Base-by-base conservation (phyloP, 2,888 invertebrate species). In the Lycia hirtaria region DNA sequence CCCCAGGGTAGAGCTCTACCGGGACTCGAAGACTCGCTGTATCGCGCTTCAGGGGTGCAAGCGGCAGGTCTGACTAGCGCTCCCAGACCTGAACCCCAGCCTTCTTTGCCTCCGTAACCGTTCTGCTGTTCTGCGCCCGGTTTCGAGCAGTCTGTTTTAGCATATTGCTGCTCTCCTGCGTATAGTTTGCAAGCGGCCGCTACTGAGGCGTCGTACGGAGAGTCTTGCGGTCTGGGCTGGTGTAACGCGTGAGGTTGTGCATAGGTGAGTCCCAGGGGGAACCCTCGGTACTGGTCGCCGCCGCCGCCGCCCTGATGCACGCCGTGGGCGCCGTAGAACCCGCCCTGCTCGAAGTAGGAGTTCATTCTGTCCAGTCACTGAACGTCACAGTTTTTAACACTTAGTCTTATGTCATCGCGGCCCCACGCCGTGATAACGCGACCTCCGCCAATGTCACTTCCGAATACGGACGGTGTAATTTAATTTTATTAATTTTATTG, bases 261-360 rank as follows among this genome's bases (percentile, higher is more conserved):
- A 80, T 97, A 97, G 15, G 97, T 97, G 73, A 97, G 92, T 59
- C 97, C 96, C 53, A 98, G 92, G 12, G 97, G 97, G 81, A 97
- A 97, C 65, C 97, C 96, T 80, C 97, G 94, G 87, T 97, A 97
- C 87, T 96, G 95, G 90, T 96, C 94, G 72, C 97, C 96, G 60
- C 95, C 93, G 15, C 90, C 94, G 71, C 95, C 93, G 64, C 94
- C 94, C 92, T 97, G 96, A 93, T 97, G 96, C 76, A 91, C 91
- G 83, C 97, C 97, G 89, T 97, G 97, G 79, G 96, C 94, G 81
- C 97, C 97, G 93, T 98, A 98, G 93, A 98, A 98, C 90, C 97
- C 97, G 89, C 96, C 96, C 93, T 98, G 98, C 93, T 98, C 98
- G 90, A 98, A 98, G 91, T 98, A 98, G 86, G 97, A 97, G 96